phyloP scores from a whole-genome alignment of 1,140 invertebrate genomes.

The Tribolium castaneum region DNA sequence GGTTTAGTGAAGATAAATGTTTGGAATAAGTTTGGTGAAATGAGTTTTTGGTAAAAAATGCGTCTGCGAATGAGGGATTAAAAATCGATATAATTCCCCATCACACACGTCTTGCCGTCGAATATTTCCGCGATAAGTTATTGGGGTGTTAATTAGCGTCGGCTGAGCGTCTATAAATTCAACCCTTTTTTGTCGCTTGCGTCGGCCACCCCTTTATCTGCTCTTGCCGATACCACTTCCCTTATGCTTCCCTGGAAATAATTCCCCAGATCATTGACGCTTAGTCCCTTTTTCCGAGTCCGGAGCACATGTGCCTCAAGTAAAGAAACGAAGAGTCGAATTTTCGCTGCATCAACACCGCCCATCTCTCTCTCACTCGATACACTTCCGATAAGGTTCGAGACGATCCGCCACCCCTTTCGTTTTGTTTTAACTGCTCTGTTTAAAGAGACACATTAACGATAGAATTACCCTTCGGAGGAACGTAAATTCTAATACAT shows the following conservation, averaged over 20 bases:
- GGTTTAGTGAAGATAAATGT: too few species aligned
- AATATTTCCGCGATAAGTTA: slow-evolving; percentile 47
- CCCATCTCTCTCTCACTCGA: slow-evolving; percentile 11
- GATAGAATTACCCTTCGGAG: slow-evolving; percentile 55
- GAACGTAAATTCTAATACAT: slow-evolving; percentile 56
- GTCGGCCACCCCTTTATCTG: slow-evolving; percentile 54
- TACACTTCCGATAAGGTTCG: neutral
- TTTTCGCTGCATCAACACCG: slow-evolving; percentile 1
- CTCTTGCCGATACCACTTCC: slow-evolving; percentile 53
- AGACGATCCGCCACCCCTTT: slow-evolving; percentile 49
- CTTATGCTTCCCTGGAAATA: slow-evolving; percentile 52
- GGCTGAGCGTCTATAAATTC: slow-evolving; percentile 51
- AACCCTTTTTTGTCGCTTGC: slow-evolving; percentile 50
- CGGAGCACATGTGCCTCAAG: slow-evolving; percentile 53
- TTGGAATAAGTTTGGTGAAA: too few species aligned
- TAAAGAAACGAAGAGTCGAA: slow-evolving; percentile 47
- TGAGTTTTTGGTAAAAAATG: too few species aligned
- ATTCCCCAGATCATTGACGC: slow-evolving; percentile 56
- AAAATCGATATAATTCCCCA: neutral
- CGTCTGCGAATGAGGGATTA: too few species aligned
- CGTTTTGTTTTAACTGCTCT: slow-evolving; percentile 54
- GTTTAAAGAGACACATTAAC: slow-evolving; percentile 56
- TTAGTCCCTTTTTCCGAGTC: slow-evolving; percentile 54
- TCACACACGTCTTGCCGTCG: slow-evolving; percentile 13
- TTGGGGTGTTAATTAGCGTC: slow-evolving; percentile 49